Evolutionary conservation across 2,888 invertebrate genomes (phyloP).

Genomic region (Ophion slaviceki): DNA sequence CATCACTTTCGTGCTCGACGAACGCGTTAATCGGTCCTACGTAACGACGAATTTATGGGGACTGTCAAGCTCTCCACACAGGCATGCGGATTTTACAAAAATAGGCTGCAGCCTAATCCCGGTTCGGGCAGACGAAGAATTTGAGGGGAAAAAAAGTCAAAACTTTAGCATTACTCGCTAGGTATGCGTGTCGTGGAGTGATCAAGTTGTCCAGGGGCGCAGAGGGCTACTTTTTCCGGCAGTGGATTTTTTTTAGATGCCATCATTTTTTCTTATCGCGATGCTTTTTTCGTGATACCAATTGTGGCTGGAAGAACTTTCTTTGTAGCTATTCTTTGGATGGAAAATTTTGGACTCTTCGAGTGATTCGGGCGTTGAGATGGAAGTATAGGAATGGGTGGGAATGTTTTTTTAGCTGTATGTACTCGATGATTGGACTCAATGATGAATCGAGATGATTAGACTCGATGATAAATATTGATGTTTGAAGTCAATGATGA

Average conservation of each 20-base stretch:
- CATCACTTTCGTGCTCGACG: conserved; percentile 7
- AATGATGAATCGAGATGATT: no score
- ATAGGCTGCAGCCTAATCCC: conserved; percentile 26
- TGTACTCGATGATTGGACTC: no score
- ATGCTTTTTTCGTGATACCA: no score
- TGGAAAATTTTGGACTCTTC: no score
- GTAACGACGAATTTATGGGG: conserved; percentile 23
- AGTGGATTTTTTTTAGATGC: neutral
- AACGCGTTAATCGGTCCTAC: neutral
- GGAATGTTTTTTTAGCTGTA: no score
- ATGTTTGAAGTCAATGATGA: no score
- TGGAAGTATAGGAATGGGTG: no score
- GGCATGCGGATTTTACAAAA: conserved; percentile 25
- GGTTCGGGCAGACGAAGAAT: neutral
- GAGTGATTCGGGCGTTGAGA: no score
- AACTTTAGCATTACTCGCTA: neutral
- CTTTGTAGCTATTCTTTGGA: no score
- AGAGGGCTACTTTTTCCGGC: neutral
- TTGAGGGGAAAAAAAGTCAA: neutral
- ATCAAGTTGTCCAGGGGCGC: neutral
- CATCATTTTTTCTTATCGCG: neutral
- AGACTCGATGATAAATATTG: no score
- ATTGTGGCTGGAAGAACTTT: no score
- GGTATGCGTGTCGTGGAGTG: conserved; percentile 4
- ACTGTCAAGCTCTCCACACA: neutral